These are phyloP conservation scores for Tetheella fluctuosa DNA, from an alignment of 2,888 invertebrate genomes.

Conservation along the genomic window DNA sequence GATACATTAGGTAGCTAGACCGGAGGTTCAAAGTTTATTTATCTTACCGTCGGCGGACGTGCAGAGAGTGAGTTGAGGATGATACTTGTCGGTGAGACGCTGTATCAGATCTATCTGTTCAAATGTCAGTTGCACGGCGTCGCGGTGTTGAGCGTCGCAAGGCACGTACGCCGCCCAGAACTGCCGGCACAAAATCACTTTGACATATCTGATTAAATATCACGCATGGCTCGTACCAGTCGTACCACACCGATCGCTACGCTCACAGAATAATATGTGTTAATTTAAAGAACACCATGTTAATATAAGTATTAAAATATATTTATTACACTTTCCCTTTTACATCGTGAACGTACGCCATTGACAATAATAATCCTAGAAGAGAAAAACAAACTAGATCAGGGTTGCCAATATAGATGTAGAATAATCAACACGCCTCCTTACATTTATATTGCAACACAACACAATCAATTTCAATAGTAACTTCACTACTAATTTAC, in stretches of 20 bases:
- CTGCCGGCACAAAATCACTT: constrained; percentile 74
- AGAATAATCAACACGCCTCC: too few relatives aligned
- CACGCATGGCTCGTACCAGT: constrained; percentile 25
- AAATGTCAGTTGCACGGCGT: constrained; percentile 92
- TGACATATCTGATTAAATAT: constrained; percentile 50
- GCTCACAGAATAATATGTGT: constrained; percentile 59
- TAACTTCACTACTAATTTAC: too few relatives aligned
- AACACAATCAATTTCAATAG: too few relatives aligned
- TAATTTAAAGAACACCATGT: too few relatives aligned
- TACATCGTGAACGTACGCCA: too few relatives aligned
- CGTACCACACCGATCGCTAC: constrained; percentile 27
- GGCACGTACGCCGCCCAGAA: constrained; percentile 95
- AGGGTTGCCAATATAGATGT: too few relatives aligned
- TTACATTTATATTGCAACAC: too few relatives aligned
- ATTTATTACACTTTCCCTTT: too few relatives aligned
- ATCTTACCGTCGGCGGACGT: constrained; percentile 89
- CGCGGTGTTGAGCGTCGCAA: constrained; percentile 92
- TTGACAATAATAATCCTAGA: too few relatives aligned
- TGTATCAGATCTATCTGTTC: constrained; percentile 95
- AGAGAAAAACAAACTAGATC: too few relatives aligned
- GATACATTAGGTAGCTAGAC: not conserved
- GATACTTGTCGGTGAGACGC: constrained; percentile 90
- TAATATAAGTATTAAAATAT: too few relatives aligned
- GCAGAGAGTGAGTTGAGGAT: constrained; percentile 90
- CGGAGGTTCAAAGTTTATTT: not conserved